Evolutionary conservation across 2,113 vertebrate genomes (phyloP).

Genomic region (Podocnemis expansa): DNA sequence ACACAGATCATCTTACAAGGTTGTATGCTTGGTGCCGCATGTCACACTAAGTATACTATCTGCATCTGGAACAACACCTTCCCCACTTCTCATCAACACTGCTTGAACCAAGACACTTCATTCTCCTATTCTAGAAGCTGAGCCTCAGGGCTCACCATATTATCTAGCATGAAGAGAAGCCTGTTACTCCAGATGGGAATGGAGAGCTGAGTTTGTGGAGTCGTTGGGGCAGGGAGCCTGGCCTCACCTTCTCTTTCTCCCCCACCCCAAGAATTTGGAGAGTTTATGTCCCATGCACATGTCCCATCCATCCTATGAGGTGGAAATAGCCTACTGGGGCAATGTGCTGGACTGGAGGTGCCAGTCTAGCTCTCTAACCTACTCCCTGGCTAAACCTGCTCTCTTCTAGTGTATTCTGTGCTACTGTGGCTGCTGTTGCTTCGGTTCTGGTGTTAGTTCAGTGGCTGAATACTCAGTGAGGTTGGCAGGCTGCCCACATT

Average conservation of each 20-base stretch:
- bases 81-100: not conserved
- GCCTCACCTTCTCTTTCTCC: not conserved
- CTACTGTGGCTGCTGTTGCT: not conserved
- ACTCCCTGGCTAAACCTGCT: not conserved
- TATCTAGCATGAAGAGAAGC: not conserved
- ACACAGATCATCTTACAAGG: too few relatives aligned
- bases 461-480: not conserved
- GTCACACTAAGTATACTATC: not conserved
- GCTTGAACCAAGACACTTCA: not conserved
- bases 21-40: too few relatives aligned
- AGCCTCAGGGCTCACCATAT: not conserved
- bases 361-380: rapidly evolving
- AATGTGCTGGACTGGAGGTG: not conserved
- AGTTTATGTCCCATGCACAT: not conserved
- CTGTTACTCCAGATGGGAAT: not conserved
- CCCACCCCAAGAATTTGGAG: not conserved
- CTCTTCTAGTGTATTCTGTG: not conserved
- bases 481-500: not conserved
- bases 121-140: not conserved
- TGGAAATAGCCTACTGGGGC: not conserved
- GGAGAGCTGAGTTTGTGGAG: not conserved
- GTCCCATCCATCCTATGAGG: not conserved
- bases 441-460: not conserved
- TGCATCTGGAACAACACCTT: not conserved
- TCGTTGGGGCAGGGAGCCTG: not conserved